These are phyloP conservation scores for Mactromeris polynyma DNA, from an alignment of 2,888 invertebrate species.

Conservation along the genomic window DNA sequence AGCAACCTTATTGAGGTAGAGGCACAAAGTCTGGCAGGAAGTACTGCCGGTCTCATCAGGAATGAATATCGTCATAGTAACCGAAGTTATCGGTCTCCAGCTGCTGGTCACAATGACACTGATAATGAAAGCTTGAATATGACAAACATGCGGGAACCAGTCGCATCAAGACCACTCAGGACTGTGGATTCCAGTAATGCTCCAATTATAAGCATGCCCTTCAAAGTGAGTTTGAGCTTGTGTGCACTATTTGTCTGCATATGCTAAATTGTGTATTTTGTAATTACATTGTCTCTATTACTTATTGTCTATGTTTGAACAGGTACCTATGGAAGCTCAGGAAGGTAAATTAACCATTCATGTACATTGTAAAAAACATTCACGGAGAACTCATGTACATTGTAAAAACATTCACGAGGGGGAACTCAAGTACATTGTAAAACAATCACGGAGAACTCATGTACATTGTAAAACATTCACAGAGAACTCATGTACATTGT, in stretches of 20 bases:
- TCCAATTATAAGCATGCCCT: constrained; percentile 67
- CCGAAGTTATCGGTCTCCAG: constrained; percentile 1
- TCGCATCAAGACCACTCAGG: constrained; percentile 33
- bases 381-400: too few relatives aligned
- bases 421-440: too few relatives aligned
- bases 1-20: constrained; percentile 61
- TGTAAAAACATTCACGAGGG: too few relatives aligned
- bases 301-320: background rate
- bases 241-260: background rate
- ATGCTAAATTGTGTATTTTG: background rate
- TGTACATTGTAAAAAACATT: too few relatives aligned
- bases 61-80: constrained; percentile 50
- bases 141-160: constrained; percentile 23
- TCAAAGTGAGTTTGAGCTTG: constrained; percentile 34
- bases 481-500: too few relatives aligned
- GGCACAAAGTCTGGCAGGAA: constrained; percentile 79
- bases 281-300: background rate
- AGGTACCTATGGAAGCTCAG: background rate
- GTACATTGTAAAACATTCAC: too few relatives aligned
- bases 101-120: constrained; percentile 43
- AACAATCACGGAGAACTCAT: too few relatives aligned
- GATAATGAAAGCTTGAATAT: constrained; percentile 50
- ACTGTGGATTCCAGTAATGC: constrained; percentile 22
- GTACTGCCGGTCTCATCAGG: constrained; percentile 77
- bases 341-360: background rate